Evolutionary conservation across 1,140 invertebrate species (phyloP).

Genomic region (Oreohelix idahoensis): DNA sequence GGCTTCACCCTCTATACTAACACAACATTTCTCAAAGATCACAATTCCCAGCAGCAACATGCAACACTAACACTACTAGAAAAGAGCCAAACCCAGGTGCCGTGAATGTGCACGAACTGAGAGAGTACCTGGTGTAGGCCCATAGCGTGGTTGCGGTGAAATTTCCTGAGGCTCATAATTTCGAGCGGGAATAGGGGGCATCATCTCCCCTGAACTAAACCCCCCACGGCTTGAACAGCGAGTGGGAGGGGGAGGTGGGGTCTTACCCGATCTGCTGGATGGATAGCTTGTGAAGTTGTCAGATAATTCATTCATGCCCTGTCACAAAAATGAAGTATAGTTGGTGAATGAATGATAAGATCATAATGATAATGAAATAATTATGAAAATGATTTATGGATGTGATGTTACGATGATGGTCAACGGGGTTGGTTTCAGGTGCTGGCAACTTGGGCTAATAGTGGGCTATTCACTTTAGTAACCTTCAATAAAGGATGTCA

Average conservation of each 20-base stretch:
- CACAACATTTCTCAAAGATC: no score
- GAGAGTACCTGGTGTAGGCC: conserved; percentile 55
- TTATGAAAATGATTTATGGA: no score
- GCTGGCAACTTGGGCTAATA: no score
- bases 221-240: conserved; percentile 55
- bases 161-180: conserved; percentile 60
- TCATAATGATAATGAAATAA: no score
- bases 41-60: neutral
- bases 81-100: neutral
- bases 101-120: neutral
- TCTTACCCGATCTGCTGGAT: conserved; percentile 53
- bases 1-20: no score
- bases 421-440: no score
- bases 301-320: conserved; percentile 58
- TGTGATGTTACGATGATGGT: no score
- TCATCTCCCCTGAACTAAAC: conserved; percentile 38
- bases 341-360: neutral
- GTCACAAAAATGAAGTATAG: neutral
- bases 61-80: neutral
- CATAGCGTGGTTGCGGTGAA: conserved; percentile 53
- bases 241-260: conserved; percentile 59
- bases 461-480: no score
- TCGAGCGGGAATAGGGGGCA: conserved; percentile 57
- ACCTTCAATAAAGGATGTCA: no score
- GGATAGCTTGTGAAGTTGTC: conserved; percentile 55